phyloP scores from a whole-genome alignment of 2,113 vertebrate genomes.

The Anas platyrhynchos region DNA sequence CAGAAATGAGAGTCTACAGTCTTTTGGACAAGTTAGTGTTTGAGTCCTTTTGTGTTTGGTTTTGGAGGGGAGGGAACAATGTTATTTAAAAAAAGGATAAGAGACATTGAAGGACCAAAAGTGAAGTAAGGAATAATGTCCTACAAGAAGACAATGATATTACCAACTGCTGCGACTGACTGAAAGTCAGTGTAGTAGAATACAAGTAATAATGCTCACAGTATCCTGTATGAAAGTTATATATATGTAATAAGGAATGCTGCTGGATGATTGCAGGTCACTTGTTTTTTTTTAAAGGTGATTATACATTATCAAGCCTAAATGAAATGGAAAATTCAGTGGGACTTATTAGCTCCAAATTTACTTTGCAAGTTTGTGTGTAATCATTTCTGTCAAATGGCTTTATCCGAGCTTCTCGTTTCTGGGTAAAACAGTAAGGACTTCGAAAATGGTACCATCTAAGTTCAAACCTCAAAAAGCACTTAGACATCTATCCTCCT shows the following conservation, averaged over 20 bases:
- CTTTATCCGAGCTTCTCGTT: not conserved
- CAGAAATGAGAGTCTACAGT: not conserved
- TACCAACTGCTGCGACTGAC: not conserved
- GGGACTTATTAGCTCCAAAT: not conserved
- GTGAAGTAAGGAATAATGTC: not conserved
- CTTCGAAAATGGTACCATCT: not conserved
- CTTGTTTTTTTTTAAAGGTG: not conserved
- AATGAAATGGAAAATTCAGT: not conserved
- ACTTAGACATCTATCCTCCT: not conserved
- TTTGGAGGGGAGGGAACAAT: not conserved
- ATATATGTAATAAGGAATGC: not conserved
- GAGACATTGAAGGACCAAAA: not conserved
- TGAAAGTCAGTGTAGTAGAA: not conserved
- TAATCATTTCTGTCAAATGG: not conserved
- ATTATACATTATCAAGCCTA: not conserved
- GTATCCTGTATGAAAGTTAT: not conserved
- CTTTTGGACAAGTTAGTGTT: not conserved
- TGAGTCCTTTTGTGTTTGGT: not conserved
- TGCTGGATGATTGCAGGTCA: not conserved
- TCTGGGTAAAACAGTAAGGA: not conserved
- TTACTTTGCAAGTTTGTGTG: not conserved
- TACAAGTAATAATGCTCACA: not conserved
- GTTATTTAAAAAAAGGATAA: not conserved
- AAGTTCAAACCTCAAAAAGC: not conserved
- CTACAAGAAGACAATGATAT: not conserved